Conservation (phyloP, 1,140 invertebrate genomes). For the Ephestia elutella region DNA sequence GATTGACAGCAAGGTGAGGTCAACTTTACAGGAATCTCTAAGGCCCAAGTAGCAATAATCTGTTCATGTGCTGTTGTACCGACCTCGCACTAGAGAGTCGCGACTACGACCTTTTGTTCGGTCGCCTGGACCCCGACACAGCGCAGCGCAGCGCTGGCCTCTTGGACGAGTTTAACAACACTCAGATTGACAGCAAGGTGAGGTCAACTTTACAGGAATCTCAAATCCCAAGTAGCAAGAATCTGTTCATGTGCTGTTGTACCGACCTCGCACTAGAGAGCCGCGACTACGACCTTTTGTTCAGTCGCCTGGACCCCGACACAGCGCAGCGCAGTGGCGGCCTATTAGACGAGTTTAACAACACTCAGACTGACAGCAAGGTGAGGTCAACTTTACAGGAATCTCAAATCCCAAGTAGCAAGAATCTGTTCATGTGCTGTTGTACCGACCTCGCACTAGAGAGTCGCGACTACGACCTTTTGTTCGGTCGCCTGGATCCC, state of each 20-base stretch:
- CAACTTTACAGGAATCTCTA: constrained; percentile 80
- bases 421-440: constrained; percentile 89
- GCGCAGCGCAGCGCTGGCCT: constrained; percentile 80
- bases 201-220: constrained; percentile 73
- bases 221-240: constrained; percentile 83
- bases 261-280: constrained; percentile 88
- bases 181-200: constrained; percentile 73
- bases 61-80: constrained; percentile 90
- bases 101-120: constrained; percentile 87
- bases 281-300: constrained; percentile 84
- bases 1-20: constrained; percentile 69
- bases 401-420: constrained; percentile 81
- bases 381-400: constrained; percentile 70
- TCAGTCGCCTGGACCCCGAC: constrained; percentile 80
- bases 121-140: constrained; percentile 78
- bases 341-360: constrained; percentile 77
- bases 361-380: constrained; percentile 73
- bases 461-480: constrained; percentile 84
- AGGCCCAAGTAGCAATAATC: constrained; percentile 82
- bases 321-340: constrained; percentile 81
- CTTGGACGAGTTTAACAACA: constrained; percentile 76
- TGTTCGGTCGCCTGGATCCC: constrained; percentile 83
- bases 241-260: constrained; percentile 89
- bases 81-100: constrained; percentile 87
- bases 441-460: constrained; percentile 88